Conservation (phyloP, 2,888 invertebrate species). For the Leucophora obtusa region DNA sequence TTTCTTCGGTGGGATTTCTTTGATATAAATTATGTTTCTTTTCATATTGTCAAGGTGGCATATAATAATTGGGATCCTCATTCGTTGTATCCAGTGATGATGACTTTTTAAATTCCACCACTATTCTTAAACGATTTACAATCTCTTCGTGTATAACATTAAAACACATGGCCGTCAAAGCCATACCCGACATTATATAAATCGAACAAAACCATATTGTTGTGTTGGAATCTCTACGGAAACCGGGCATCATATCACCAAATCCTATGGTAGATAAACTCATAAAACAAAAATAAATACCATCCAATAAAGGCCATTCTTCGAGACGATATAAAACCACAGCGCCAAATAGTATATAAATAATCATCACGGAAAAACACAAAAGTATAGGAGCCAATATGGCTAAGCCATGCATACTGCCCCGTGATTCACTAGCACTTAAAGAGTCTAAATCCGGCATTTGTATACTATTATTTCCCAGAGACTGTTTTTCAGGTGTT, state of each 20-base stretch:
- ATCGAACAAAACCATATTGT: constrained; percentile 93
- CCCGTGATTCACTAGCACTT: constrained; percentile 85
- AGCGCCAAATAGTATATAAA: constrained; percentile 94
- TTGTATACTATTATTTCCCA: constrained; percentile 69
- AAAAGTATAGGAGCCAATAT: constrained; percentile 93
- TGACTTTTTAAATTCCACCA: constrained; percentile 77
- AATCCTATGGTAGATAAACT: constrained; percentile 95
- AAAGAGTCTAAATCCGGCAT: constrained; percentile 82
- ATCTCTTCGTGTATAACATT: constrained; percentile 94
- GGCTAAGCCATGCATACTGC: constrained; percentile 87
- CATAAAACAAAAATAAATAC: constrained; percentile 97
- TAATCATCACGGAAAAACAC: constrained; percentile 93
- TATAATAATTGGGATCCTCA: constrained; percentile 72
- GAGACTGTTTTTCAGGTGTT: constrained; percentile 79
- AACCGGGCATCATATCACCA: constrained; percentile 90
- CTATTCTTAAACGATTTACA: constrained; percentile 87
- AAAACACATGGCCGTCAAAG: constrained; percentile 93
- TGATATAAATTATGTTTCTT: constrained; percentile 79
- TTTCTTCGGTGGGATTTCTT: constrained; percentile 82
- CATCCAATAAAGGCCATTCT: constrained; percentile 93
- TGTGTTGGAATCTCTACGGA: constrained; percentile 80
- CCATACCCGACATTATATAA: constrained; percentile 92
- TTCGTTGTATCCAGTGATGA: constrained; percentile 69
- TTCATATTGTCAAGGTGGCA: constrained; percentile 74
- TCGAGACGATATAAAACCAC: constrained; percentile 93